Conservation (phyloP, 2,888 invertebrate species). For the Melinaea marsaeus region DNA sequence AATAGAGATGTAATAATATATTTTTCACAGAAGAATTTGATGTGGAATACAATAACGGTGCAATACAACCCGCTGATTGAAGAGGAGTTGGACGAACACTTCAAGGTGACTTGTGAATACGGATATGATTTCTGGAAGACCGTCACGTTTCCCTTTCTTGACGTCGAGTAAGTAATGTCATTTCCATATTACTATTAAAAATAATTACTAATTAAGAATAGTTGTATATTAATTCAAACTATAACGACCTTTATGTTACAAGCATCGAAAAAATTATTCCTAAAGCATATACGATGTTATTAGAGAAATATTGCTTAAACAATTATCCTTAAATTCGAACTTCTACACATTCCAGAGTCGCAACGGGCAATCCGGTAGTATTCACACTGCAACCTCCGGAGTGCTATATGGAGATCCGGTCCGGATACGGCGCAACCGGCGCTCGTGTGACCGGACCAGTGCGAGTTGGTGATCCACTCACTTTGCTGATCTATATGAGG, state of each 20-base stretch:
- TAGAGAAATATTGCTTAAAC: no score
- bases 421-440: slow-evolving; percentile 92
- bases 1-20: background rate
- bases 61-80: slow-evolving; percentile 96
- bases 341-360: slow-evolving; percentile 80
- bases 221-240: no score
- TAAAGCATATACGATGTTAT: no score
- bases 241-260: no score
- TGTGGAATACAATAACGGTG: slow-evolving; percentile 98
- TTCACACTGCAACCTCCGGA: slow-evolving; percentile 95
- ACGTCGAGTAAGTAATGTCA: slow-evolving; percentile 90
- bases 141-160: slow-evolving; percentile 94
- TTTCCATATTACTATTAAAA: slow-evolving; percentile 2
- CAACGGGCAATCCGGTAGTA: slow-evolving; percentile 95
- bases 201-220: background rate
- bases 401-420: slow-evolving; percentile 96
- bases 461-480: slow-evolving; percentile 93
- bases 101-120: slow-evolving; percentile 96
- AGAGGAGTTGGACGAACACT: slow-evolving; percentile 96
- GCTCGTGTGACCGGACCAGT: slow-evolving; percentile 92
- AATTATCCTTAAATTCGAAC: background rate
- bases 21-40: slow-evolving; percentile 87
- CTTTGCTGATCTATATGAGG: slow-evolving; percentile 95
- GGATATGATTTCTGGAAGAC: slow-evolving; percentile 98
- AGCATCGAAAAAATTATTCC: no score